Evolutionary conservation across 2,888 invertebrate genomes (phyloP), one percentile per base, ranked within the genome.

Genomic region (Sphaeridia pumilis): DNA sequence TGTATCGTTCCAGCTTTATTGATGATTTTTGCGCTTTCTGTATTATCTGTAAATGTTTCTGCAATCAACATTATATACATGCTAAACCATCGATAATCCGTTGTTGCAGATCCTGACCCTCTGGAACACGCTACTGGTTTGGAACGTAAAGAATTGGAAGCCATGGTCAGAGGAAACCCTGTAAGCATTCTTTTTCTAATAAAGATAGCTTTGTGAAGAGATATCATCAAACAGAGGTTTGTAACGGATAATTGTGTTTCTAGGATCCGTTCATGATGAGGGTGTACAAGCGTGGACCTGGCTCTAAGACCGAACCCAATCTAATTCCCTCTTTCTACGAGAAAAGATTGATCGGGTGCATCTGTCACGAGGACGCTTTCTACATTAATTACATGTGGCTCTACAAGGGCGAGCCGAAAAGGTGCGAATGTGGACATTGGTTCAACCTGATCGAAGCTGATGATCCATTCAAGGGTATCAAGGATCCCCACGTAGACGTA

Each of bases 401-500:
- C 67, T 84, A 93, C 71, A 81, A 83, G 75, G 94, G 87, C 35
- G 80, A 82, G 66, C 83, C 89, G 57, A 87, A 85, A 69, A 82
- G 94, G 66, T 97, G 95, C 70, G 87, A 87, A 70, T 97, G 97
- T 71, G 97, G 97, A 53, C 83, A 93, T 71, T 94, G 90, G 90
- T 95, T 92, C 77, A 88, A 90, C 75, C 77, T 95, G 66, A 80
- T 83, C 55, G 83, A 73, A 54, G 60, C 56, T n/a, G 46, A 58
- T 28, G 62, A 62, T 49, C 64, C 61, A 31, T 63, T 63, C 52
- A 60, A 62, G 48, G 58, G 54, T 28, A 22, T 44, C 31, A 22
- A 22, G 24, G 21, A 48, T 34, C 35, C 48, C 20, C 25, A 21
- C 20, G 25, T 26, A n/a, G n/a, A n/a, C n/a, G n/a, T n/a, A 14